A percentile compares a stretch with the other conserved stretches of the same genome.
Evolutionary conservation across 2,888 invertebrate genomes (phyloP).

Genomic region (Pecten maximus): DNA sequence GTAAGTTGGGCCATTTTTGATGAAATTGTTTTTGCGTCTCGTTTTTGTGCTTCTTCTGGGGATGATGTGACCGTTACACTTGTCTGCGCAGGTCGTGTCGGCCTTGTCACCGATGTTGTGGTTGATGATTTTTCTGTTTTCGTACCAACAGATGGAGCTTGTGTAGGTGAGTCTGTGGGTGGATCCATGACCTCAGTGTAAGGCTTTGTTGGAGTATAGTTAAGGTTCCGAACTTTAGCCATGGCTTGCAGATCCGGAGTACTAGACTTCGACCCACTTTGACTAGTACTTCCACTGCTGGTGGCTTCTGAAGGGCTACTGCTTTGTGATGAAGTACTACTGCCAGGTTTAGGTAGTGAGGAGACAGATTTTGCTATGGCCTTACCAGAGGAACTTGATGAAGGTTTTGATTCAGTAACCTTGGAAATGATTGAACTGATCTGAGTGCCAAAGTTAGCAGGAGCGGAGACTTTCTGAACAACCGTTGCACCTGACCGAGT

Average conservation of each 20-base stretch:
- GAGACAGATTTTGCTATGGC: slow-evolving; percentile 60
- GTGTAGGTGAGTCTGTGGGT: slow-evolving; percentile 28
- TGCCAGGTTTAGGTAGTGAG: slow-evolving; percentile 64
- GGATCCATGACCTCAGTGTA: slow-evolving; percentile 70
- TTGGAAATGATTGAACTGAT: slow-evolving; percentile 52
- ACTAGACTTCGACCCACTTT: slow-evolving; percentile 38
- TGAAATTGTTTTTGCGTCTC: slow-evolving; percentile 4
- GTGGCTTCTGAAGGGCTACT: slow-evolving; percentile 37
- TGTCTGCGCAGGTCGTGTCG: slow-evolving; percentile 47
- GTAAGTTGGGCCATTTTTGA: slow-evolving; percentile 21
- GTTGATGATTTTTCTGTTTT: slow-evolving; percentile 62
- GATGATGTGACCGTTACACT: neutral
- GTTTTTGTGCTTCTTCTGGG: slow-evolving; percentile 26
- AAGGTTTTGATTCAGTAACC: slow-evolving; percentile 45
- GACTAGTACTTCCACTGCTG: slow-evolving; percentile 21
- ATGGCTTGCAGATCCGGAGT: slow-evolving; percentile 58
- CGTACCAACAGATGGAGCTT: slow-evolving; percentile 55
- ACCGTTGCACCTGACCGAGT: slow-evolving; percentile 47
- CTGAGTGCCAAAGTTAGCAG: slow-evolving; percentile 52
- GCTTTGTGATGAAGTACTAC: neutral
- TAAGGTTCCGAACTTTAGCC: slow-evolving; percentile 67
- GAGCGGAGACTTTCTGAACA: slow-evolving; percentile 55
- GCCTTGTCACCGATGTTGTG: slow-evolving; percentile 52
- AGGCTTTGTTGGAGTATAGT: slow-evolving; percentile 75
- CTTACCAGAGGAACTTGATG: slow-evolving; percentile 33